Base-by-base conservation (phyloP, 2,888 invertebrate species). In the Phoronis australis region DNA sequence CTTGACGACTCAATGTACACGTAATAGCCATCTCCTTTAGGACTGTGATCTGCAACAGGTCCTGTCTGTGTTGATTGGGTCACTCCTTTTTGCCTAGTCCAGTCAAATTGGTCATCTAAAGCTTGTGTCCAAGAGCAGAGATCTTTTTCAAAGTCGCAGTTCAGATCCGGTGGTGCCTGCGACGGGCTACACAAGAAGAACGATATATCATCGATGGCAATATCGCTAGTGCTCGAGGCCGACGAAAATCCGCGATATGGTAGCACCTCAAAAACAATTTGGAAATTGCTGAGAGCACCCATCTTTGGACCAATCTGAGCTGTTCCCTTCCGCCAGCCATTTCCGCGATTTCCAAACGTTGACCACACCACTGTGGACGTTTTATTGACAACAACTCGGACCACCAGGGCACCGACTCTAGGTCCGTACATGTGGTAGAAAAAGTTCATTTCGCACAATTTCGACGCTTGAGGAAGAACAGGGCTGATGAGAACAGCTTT, bases 1-100 rank as follows among this genome's bases (percentile, higher is more conserved):
- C 79, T 81, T 3, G 81, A 77, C 1, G 83, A 59, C 51, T 69
- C 68, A 40, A 67, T 64, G 51, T 65, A 70, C 31, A 65, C 55
- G 52, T 68, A 71, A 18, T 54, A 59, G 1, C 67, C 62, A 41
- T 46, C 35, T 5, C 60, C 56, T 21, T 15, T 15, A 15, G 61
- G 58, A 18, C 66, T 64, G 50, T 68, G 68, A 37, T 65, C 68
- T 47, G 35, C 40, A 4, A 41, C 35, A 40, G 75, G 75, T n/a
- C 74, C 73, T 18, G 73, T 73, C 6, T 59, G 60, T 22, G 41
- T 37, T 4, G 65, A 62, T 23, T 42, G 41, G 15, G 70, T 70
- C 4, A 57, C 46, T 6, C 63, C 64, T 48, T 55, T 62, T 4
- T 55, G 53, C 23, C 61, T 50, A 37, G 55, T 60, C 73, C 73